phyloP scores from a whole-genome alignment of 2,888 invertebrate species.

The Pomacea canaliculata region DNA sequence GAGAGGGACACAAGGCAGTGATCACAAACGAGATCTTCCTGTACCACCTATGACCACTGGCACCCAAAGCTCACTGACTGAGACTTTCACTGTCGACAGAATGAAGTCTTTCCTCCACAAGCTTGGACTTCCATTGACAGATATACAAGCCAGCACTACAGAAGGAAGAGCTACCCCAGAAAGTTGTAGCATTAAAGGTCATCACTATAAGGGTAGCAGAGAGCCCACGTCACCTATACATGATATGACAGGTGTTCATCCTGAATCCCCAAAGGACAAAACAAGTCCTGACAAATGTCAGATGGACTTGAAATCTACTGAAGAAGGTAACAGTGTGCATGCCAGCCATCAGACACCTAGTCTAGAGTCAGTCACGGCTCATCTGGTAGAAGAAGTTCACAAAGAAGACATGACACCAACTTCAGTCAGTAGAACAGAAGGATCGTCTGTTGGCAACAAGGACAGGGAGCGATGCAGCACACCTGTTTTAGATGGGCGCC shows the following conservation, averaged over 20 bases:
- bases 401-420: constrained; percentile 30
- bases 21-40: not conserved
- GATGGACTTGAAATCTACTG: not conserved
- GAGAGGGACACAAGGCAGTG: not conserved
- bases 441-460: not conserved
- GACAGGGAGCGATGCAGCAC: constrained; percentile 20
- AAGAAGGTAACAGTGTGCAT: constrained; percentile 29
- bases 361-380: constrained; percentile 36
- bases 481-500: constrained; percentile 57
- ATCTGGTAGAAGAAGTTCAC: constrained; percentile 11
- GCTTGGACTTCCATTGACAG: not conserved
- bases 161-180: not conserved
- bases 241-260: not conserved
- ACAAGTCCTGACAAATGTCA: constrained; percentile 8
- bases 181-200: constrained; percentile 31
- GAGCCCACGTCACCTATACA: constrained; percentile 32
- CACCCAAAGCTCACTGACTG: constrained; percentile 38
- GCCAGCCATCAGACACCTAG: constrained; percentile 41
- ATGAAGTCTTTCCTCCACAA: constrained; percentile 44
- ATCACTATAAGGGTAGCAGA: constrained; percentile 43
- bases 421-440: constrained; percentile 1
- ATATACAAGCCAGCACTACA: not conserved
- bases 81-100: constrained; percentile 55
- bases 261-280: constrained; percentile 4
- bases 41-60: not conserved